Conservation (phyloP, 2,797 vertebrate genomes). For the Mycteria americana region DNA sequence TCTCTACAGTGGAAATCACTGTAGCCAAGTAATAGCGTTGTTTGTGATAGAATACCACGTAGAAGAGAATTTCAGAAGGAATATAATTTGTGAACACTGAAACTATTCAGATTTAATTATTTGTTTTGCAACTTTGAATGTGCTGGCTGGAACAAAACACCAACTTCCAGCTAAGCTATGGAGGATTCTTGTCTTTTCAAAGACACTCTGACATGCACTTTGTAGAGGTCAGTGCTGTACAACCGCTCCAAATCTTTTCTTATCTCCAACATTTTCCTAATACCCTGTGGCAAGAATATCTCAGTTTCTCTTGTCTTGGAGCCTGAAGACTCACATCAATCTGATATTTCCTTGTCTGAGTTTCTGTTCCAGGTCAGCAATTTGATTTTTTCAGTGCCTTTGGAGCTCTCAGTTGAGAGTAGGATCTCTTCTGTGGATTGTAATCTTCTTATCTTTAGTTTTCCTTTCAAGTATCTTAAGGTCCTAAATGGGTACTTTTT, state of each 20-base stretch:
- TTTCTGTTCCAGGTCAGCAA: constrained; percentile 13
- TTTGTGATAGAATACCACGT: neutral
- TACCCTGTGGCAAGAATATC: neutral
- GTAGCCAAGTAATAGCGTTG: neutral
- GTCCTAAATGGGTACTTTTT: neutral
- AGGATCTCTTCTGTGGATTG: neutral
- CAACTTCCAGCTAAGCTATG: neutral
- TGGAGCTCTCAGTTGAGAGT: neutral
- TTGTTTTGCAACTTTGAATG: neutral
- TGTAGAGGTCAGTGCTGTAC: neutral
- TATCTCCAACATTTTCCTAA: neutral
- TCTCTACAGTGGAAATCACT: neutral
- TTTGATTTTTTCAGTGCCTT: neutral
- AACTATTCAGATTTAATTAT: neutral
- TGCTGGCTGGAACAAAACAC: neutral
- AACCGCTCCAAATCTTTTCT: neutral
- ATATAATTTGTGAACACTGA: neutral
- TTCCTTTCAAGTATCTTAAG: neutral
- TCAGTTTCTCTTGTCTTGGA: neutral
- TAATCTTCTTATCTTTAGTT: neutral
- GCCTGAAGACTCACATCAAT: neutral
- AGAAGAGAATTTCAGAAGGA: neutral
- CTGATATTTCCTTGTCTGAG: constrained; percentile 19
- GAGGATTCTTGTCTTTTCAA: neutral
- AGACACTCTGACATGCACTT: neutral